Percentiles rank a stretch among this genome's conserved stretches.
Evolutionary conservation across 2,888 invertebrate species (phyloP).

Genomic region (Trypoxylon attenuatum): DNA sequence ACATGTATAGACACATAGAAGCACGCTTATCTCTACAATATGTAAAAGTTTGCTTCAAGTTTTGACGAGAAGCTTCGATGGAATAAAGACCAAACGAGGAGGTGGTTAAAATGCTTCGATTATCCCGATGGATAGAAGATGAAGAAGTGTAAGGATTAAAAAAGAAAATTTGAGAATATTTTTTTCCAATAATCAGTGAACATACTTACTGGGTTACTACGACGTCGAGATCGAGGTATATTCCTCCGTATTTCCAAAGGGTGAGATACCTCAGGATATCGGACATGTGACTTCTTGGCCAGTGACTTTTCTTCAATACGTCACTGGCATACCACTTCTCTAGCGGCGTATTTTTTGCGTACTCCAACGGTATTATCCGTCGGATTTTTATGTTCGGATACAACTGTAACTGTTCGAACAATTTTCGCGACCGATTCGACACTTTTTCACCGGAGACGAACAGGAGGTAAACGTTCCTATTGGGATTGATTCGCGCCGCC

Average conservation of each 20-base stretch:
- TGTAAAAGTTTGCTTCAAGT: no score
- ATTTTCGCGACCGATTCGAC: constrained; percentile 59
- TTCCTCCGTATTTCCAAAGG: constrained; percentile 85
- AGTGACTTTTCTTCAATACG: constrained; percentile 76
- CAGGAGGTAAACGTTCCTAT: constrained; percentile 77
- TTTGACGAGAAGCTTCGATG: no score
- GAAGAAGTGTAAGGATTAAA: no score
- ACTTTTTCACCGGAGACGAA: constrained; percentile 75
- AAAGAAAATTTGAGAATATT: no score
- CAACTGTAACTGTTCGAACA: constrained; percentile 70
- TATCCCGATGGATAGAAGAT: no score
- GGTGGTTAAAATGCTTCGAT: no score
- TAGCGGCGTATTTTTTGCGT: constrained; percentile 78
- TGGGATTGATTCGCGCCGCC: constrained; percentile 79
- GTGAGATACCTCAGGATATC: constrained; percentile 81
- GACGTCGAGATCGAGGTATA: constrained; percentile 86
- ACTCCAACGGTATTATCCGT: constrained; percentile 76
- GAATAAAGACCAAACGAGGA: no score
- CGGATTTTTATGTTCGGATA: constrained; percentile 77
- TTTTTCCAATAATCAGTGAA: no score
- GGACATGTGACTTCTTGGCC: constrained; percentile 79
- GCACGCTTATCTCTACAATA: no score
- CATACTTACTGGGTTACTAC: constrained; percentile 78
- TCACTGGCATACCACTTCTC: constrained; percentile 76
- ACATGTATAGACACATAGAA: no score